Base-by-base conservation (phyloP, 2,797 vertebrate species). In the Chelidonichthys spinosus region DNA sequence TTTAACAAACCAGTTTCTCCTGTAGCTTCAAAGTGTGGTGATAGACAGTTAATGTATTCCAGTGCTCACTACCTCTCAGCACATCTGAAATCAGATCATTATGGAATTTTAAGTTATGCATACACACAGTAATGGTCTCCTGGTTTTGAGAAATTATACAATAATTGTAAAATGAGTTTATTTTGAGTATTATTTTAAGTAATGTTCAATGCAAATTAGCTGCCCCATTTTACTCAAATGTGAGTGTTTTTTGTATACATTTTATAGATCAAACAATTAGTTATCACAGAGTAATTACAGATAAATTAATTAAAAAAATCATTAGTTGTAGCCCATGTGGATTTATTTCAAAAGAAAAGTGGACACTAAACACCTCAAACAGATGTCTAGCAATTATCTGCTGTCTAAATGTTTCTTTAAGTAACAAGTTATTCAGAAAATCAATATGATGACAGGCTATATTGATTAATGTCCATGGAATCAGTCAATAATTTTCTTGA, bases 1-100 rank as follows among this genome's bases (percentile, higher is more conserved):
- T 72, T 60, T 55, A 74, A 64, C 70, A 63, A 76, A 77, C 69
- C 39, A 11, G 53, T 59, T 75, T 61, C 64, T 49, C 50, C 63
- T 76, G 36, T 1, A 54, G 68, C 69, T 62, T 76, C 63, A 75
- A 70, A 75, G 59, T 32, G 42, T 84, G 42, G 62, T 18, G 64
- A 68, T 56, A 17, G 39, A 66, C 35, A 33, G 3, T 60, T 17
- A 61, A 68, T 63, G 49, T n/a, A 68, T 18, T 55, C 40, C 47
- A 63, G 50, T 15, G 15, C 11, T 40, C 11, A 46, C 39, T 18
- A n/a, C 35, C 63, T 58, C 67, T 36, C 5, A 37, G 32, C 25
- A 68, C 72, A 60, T 56, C 64, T 15, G 14, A 69, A 69, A 75
- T 33, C 3, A 4, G 40, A 72, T 63, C 64, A 17, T 25, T 11